Base-by-base conservation (phyloP, 2,888 invertebrate genomes). In the Antitype chi region DNA sequence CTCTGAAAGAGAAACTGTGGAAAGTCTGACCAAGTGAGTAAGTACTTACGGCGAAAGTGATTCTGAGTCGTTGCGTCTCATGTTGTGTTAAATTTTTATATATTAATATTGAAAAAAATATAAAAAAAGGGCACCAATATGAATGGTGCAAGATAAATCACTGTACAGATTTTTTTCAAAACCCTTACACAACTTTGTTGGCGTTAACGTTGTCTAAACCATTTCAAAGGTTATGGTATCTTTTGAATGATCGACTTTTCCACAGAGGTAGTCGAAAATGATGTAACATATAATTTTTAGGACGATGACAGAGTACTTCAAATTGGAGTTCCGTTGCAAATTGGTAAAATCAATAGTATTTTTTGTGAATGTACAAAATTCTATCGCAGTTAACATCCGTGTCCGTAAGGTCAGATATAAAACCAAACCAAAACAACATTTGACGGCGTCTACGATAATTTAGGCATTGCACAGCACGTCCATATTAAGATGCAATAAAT, bases 401-500 rank as follows among this genome's bases (percentile, higher is more conserved):
- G 55, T 63, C 68, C 28, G 25, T 66, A 5, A 64, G 43, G 32
- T 70, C 57, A 64, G 59, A 59, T 57, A 43, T 49, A 62, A 82
- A 78, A 70, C 53, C 25, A 38, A 62, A 66, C 25, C 55, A 55
- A 66, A 64, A 82, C 60, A 63, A 55, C 52, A 28, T 32, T 73
- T 52, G 59, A 55, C 53, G 52, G 63, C 52, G 63, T 68, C 67
- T 83, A 66, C 71, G 80, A 84, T 84, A 74, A 83, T 86, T 86
- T 83, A 79, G 86, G 84, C 84, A 86, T 80, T 70, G 85, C 66
- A 13, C 82, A 87, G 80, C 87, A 75, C 78, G 76, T 78, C 66
- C 77, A 71, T 70, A 88, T 87, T 84, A 78, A 84, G 85, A 80
- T 80, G 88, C 85, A 82, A 86, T 87, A 85, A 88, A 85, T 87